Evolutionary conservation across 2,888 invertebrate genomes (phyloP), one percentile per base, ranked within the genome.

Genomic region (Macaria notata): DNA sequence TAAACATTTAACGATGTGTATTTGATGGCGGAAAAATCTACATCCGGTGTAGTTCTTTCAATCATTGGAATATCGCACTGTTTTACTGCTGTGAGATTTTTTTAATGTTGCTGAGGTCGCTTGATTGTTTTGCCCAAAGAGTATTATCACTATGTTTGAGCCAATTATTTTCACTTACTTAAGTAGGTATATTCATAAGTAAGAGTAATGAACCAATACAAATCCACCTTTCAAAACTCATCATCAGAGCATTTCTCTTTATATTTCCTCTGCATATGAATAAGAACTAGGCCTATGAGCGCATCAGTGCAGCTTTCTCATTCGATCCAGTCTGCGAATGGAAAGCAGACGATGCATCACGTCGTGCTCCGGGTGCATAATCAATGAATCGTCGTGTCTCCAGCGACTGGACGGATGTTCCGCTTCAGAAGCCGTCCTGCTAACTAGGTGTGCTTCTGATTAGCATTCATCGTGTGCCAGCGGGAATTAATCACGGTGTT

Each of bases 391-490:
- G 46, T 48, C 60, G 55, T 52, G 55, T 47, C 50, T 51, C 42
- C 41, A 43, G 44, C 51, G 48, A 54, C 56, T 54, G 49, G 64
- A 58, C 65, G 66, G 61, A 64, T 63, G 68, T 66, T 66, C 54
- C 61, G 61, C 56, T 43, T 54, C 49, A 54, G 56, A 55, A 50
- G 61, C 59, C 60, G 63, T 61, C 57, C 56, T 62, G 60, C 46
- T 63, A 59, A 62, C 64, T 55, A 60, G 56, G 58, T 44, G 19
- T 66, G 67, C 66, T 57, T 61, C 76, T 76, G 72, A 77, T 86
- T 84, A 83, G 69, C 73, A 84, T 84, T 78, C 81, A 76, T 62
- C 39, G 58, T 59, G 59, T 72, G 78, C 72, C 70, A 73, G 68
- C 63, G 63, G 72, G 75, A 73, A 86, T 86, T 76, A 79, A 36